A percentile compares a stretch with the other conserved stretches of the same genome.
Evolutionary conservation across 2,113 vertebrate genomes (phyloP).

Genomic region (Hemiscyllium ocellatum): DNA sequence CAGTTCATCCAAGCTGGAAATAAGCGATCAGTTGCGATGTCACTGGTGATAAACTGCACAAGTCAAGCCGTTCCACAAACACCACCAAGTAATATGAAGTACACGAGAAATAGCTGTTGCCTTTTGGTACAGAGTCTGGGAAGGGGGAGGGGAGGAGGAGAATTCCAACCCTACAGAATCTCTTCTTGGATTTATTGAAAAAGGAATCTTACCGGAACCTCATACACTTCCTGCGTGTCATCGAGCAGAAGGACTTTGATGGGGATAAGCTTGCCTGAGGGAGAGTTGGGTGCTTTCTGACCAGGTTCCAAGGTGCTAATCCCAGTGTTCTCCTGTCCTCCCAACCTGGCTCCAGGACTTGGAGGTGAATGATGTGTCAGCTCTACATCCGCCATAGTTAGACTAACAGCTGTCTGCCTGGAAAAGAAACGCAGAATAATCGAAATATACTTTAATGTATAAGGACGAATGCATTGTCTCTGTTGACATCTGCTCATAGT

Average conservation of each 20-base stretch:
- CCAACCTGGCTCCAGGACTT: constrained; percentile 78
- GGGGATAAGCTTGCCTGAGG: constrained; percentile 76
- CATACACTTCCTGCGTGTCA: constrained; percentile 85
- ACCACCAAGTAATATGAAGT: neutral
- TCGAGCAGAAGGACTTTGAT: constrained; percentile 92
- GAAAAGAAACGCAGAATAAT: neutral
- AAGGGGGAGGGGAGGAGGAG: too few relatives aligned
- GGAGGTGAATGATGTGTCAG: constrained; percentile 51
- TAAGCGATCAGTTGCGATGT: neutral
- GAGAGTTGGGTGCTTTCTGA: constrained; percentile 73
- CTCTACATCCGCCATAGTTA: constrained; percentile 81
- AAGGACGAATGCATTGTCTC: neutral
- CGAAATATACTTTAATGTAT: neutral
- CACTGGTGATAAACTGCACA: too few relatives aligned
- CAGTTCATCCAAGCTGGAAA: neutral
- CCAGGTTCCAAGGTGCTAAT: constrained; percentile 93
- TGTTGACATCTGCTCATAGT: neutral
- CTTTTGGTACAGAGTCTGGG: neutral
- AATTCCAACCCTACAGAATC: neutral
- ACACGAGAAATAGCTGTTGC: neutral
- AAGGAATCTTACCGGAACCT: constrained; percentile 77
- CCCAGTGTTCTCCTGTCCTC: constrained; percentile 81
- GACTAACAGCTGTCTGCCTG: neutral
- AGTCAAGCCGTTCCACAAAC: neutral
- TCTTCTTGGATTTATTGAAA: neutral